These are phyloP conservation scores for Atractosteus spatula DNA, from an alignment of 2,113 vertebrate genomes.

Conservation along the genomic window DNA sequence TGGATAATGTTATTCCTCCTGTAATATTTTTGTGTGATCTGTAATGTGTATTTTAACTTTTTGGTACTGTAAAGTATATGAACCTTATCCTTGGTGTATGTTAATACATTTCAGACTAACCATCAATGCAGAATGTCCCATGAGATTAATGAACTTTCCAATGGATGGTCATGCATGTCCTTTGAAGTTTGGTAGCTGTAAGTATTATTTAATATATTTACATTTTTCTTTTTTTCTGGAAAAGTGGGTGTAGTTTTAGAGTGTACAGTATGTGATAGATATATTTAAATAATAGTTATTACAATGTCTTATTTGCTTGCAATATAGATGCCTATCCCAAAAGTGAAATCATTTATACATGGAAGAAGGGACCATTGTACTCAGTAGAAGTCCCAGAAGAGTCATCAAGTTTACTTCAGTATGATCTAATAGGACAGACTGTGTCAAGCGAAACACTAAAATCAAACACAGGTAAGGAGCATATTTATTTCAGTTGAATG, in stretches of 20 bases:
- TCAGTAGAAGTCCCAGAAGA: constrained; percentile 76
- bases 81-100: neutral
- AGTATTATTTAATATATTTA: constrained; percentile 38
- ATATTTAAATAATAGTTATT: neutral
- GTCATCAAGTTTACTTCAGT: constrained; percentile 74
- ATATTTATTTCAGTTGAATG: neutral
- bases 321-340: constrained; percentile 72
- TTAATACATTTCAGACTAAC: constrained; percentile 62
- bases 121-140: constrained; percentile 77
- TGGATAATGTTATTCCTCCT: too few relatives aligned
- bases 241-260: neutral
- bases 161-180: constrained; percentile 79
- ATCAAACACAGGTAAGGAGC: constrained; percentile 66
- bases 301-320: constrained; percentile 18
- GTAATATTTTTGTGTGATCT: neutral
- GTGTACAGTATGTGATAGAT: too few relatives aligned
- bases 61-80: too few relatives aligned
- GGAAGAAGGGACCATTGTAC: constrained; percentile 72
- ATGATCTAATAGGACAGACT: constrained; percentile 74
- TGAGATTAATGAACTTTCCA: constrained; percentile 79
- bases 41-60: constrained; percentile 1
- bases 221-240: too few relatives aligned
- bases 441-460: constrained; percentile 72
- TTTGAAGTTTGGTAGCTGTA: constrained; percentile 78
- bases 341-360: constrained; percentile 75